Evolutionary conservation across 2,888 invertebrate genomes (phyloP).

Genomic region (Pachliopta kotzebuea): DNA sequence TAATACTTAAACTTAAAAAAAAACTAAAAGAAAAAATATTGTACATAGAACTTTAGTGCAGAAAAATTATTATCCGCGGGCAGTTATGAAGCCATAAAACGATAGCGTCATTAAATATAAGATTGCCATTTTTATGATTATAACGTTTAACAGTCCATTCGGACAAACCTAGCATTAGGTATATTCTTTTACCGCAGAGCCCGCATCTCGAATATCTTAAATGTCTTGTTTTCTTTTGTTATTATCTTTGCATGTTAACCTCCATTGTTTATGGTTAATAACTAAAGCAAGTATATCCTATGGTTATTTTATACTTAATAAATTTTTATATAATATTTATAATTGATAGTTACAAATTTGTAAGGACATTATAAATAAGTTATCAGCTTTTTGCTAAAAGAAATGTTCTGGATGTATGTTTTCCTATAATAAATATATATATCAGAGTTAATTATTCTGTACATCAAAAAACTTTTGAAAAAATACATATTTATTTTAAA

Average conservation of each 20-base stretch:
- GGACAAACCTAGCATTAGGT: slow-evolving; percentile 27
- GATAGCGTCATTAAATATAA: slow-evolving; percentile 25
- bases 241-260: slow-evolving; percentile 33
- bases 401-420: no score
- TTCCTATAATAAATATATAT: no score
- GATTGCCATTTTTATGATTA: slow-evolving; percentile 29
- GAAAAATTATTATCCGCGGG: slow-evolving; percentile 14
- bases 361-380: no score
- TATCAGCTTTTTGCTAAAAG: no score
- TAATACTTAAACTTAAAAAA: background rate
- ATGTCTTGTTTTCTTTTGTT: slow-evolving; percentile 47
- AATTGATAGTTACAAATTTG: background rate
- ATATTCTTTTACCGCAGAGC: slow-evolving; percentile 45
- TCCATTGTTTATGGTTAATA: slow-evolving; percentile 39
- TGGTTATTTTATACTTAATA: background rate
- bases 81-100: slow-evolving; percentile 19
- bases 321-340: background rate
- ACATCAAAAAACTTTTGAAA: no score
- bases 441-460: no score
- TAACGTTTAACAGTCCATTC: slow-evolving; percentile 32
- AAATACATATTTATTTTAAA: no score
- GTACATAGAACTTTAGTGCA: background rate
- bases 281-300: slow-evolving; percentile 10
- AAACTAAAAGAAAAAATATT: background rate
- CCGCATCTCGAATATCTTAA: slow-evolving; percentile 46